Conservation (phyloP, 2,797 vertebrate species). For the Gila robusta region DNA sequence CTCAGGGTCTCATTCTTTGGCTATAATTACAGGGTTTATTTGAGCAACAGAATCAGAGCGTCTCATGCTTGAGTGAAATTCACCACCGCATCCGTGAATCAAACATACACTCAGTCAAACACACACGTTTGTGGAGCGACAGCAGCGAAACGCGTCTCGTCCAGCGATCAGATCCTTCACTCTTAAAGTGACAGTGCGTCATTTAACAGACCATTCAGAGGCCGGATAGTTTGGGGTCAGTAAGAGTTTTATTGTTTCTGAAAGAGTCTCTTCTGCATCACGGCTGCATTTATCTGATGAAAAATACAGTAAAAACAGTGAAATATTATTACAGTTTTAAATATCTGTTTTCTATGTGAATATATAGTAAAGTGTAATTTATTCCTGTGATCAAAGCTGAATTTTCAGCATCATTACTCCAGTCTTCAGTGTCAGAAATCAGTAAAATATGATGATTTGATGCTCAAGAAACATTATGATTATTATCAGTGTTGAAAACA, state of each 20-base stretch:
- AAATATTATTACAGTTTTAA: no score
- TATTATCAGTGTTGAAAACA: no score
- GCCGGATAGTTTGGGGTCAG: accelerated
- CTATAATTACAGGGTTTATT: slow-evolving; percentile 12
- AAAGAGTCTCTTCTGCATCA: neutral
- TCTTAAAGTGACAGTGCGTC: neutral
- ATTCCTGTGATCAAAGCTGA: no score
- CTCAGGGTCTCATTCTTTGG: slow-evolving; percentile 13
- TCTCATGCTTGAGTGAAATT: neutral
- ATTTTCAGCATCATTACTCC: no score
- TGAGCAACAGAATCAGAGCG: neutral
- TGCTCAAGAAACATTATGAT: no score
- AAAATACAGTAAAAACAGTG: no score
- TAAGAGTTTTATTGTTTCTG: neutral
- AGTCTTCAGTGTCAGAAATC: no score
- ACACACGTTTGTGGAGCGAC: neutral
- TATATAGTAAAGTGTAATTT: no score
- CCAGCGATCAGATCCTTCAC: neutral
- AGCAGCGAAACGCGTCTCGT: neutral
- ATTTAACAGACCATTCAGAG: no score
- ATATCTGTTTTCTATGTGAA: no score
- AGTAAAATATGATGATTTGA: no score
- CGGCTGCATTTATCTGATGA: no score
- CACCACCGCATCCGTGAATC: neutral
- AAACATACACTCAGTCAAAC: neutral